Conservation (phyloP, 2,888 invertebrate genomes). For the Tricholauxania praeusta region DNA sequence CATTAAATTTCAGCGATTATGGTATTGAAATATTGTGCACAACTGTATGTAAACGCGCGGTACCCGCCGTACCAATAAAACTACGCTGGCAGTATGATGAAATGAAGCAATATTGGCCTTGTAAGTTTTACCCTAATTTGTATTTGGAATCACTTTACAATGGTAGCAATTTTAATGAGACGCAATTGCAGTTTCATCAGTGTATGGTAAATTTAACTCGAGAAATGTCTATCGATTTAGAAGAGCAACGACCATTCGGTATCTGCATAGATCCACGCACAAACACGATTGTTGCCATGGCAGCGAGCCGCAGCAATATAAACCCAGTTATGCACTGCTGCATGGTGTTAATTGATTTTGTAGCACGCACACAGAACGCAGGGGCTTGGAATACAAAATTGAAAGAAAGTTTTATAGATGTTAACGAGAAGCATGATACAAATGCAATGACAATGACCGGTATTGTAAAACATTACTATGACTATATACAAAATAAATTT, state of each 20-base stretch:
- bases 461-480: constrained; percentile 67
- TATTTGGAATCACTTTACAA: constrained; percentile 77
- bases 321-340: constrained; percentile 86
- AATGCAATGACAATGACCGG: constrained; percentile 62
- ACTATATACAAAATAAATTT: constrained; percentile 59
- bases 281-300: constrained; percentile 76
- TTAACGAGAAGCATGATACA: neutral
- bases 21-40: constrained; percentile 50
- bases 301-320: constrained; percentile 66
- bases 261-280: constrained; percentile 81
- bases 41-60: constrained; percentile 70
- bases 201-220: constrained; percentile 71
- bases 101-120: constrained; percentile 79
- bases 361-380: constrained; percentile 85
- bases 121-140: constrained; percentile 86
- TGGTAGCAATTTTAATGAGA: constrained; percentile 72
- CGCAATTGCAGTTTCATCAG: constrained; percentile 72
- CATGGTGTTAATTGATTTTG: constrained; percentile 88
- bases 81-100: constrained; percentile 76
- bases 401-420: constrained; percentile 47
- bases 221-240: constrained; percentile 52
- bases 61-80: constrained; percentile 75
- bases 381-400: constrained; percentile 73
- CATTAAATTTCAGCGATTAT: constrained; percentile 39
- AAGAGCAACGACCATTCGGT: constrained; percentile 67